These are phyloP conservation scores for Cynopterus sphinx DNA, from an alignment of 2,797 vertebrate species.

Conservation along the genomic window DNA sequence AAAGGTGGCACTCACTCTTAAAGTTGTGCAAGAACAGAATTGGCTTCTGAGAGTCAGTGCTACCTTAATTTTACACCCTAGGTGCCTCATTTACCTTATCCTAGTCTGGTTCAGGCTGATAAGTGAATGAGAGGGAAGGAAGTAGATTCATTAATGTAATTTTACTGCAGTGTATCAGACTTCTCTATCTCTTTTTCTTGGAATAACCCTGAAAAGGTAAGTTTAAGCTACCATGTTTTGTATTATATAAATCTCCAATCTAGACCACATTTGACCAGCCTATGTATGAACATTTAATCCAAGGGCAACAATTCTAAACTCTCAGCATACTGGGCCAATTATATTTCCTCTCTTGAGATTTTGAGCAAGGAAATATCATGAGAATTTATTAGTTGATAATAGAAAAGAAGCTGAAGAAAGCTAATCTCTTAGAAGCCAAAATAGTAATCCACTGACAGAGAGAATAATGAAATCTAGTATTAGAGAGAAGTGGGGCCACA, in stretches of 20 bases:
- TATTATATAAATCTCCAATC: background rate
- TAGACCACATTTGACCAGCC: background rate
- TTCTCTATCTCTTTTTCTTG: background rate
- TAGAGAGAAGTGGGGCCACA: background rate
- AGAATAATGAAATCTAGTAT: background rate
- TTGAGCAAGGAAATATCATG: background rate
- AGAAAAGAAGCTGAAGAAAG: background rate
- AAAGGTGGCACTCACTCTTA: background rate
- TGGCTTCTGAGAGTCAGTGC: background rate
- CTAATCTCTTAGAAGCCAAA: background rate
- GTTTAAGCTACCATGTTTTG: background rate
- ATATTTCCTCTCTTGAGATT: background rate
- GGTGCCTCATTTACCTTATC: background rate
- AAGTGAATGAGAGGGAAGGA: background rate
- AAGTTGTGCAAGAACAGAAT: background rate
- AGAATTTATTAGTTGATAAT: background rate
- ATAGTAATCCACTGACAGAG: background rate
- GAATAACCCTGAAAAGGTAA: background rate
- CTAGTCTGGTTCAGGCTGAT: background rate
- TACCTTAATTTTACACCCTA: background rate
- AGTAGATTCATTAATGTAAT: background rate
- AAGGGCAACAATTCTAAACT: background rate
- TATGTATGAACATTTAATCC: background rate
- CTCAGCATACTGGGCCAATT: background rate
- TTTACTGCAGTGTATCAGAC: background rate